Percentiles rank a stretch among this genome's conserved stretches.
phyloP scores from a whole-genome alignment of 2,113 vertebrate species.

The Lota lota region DNA sequence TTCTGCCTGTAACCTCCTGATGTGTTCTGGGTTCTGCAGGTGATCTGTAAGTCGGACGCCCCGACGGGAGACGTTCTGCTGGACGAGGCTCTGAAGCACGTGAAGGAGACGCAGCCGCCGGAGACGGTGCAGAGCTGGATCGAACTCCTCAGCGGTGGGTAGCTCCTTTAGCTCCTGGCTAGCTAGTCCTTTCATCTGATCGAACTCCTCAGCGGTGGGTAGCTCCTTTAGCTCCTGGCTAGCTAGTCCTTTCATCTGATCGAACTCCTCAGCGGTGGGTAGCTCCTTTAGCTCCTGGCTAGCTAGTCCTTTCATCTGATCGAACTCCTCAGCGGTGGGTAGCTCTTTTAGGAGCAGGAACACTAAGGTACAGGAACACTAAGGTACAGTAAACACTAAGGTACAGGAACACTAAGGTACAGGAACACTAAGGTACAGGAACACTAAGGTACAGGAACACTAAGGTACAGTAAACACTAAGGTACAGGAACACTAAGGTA shows the following conservation, averaged over 20 bases:
- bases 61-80: constrained; percentile 94
- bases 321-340: constrained; percentile 82
- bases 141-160: constrained; percentile 95
- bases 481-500: too few species aligned
- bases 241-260: constrained; percentile 63
- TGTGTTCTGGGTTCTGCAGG: constrained; percentile 65
- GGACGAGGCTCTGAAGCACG: constrained; percentile 94
- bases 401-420: too few species aligned
- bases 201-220: constrained; percentile 95
- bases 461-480: too few species aligned
- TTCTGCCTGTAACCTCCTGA: too few species aligned
- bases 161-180: not conserved
- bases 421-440: too few species aligned
- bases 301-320: constrained; percentile 63
- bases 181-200: constrained; percentile 63
- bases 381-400: too few species aligned
- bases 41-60: constrained; percentile 94
- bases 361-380: too few species aligned
- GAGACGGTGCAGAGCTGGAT: constrained; percentile 98
- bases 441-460: too few species aligned
- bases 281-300: not conserved
- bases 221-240: not conserved
- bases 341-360: too few species aligned
- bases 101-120: constrained; percentile 93
- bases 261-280: constrained; percentile 95